Base-by-base conservation (phyloP, 1,140 invertebrate species). In the Zeugodacus cucurbitae region DNA sequence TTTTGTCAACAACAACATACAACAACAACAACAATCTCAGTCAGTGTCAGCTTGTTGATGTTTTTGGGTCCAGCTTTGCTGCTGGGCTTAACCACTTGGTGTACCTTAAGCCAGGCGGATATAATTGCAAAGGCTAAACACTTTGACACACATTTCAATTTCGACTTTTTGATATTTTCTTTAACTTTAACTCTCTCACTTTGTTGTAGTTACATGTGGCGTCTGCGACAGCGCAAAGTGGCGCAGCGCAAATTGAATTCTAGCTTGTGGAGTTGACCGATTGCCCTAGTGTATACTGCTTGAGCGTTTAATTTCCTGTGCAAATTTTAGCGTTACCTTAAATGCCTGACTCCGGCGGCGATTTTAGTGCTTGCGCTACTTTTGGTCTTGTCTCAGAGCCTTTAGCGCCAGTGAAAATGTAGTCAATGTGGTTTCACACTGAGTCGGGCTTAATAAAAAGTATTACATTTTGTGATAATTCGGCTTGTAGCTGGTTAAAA, bases 131-230 rank as follows among this genome's bases (percentile, higher is more conserved):
- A 85, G 74, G 57, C 85, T 74, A 88, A 88, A 88, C 17, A 88
- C 57, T 88, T 64, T 88, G 87, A 85, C 87, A 88, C 10, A 88
- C 57, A 87, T 74, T 87, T 48, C 32, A 48, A 74, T 48, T 86
- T 78, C 7, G 22, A 7, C 17, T 67, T 78, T 48, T 78, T 26
- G 1, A 70, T 22, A 20, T 70, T 37, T 54, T 85, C 5, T 22
- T 85, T 29, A 41, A 8, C n/a, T 34, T 54, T 57, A 32, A 37
- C 29, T 14, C 11, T 14, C 11, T 26, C 8, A 26, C 44, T 10
- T 44, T 48, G 29, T 3, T 87, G 20, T 11, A n/a, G 22, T 74
- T 74, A 7, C 20, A 44, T 44, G n/a, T n/a, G 10, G 48, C 1
- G 48, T 17, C 67, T 74, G 32, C 22, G 11, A 74, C 34, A 41